Percentiles rank a stretch among this genome's conserved stretches.
Conservation (phyloP, 1,140 invertebrate genomes). For the Steinernema khuongi region DNA sequence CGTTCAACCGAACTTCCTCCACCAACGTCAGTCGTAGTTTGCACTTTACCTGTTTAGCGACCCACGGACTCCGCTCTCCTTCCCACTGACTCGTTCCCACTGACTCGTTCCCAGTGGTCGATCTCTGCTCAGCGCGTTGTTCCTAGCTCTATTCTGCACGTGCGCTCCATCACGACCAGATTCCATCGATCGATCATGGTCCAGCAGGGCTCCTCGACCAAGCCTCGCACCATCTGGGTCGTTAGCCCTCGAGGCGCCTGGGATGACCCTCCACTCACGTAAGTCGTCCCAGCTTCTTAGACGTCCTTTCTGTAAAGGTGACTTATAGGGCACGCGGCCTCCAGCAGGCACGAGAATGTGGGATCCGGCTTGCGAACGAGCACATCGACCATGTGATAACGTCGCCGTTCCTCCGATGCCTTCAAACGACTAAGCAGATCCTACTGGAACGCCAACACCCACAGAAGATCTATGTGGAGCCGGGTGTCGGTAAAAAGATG, state of each 20-base stretch:
- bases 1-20: too few relatives aligned
- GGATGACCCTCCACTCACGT: slow-evolving; percentile 54
- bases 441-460: background rate
- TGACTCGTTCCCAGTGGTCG: too few relatives aligned
- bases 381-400: slow-evolving; percentile 20
- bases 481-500: slow-evolving; percentile 21
- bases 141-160: too few relatives aligned
- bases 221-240: slow-evolving; percentile 40
- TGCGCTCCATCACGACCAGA: background rate
- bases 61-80: too few relatives aligned
- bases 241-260: slow-evolving; percentile 43
- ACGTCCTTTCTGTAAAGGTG: slow-evolving; percentile 17
- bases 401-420: slow-evolving; percentile 31
- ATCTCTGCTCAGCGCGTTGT: too few relatives aligned
- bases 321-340: slow-evolving; percentile 43
- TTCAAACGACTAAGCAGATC: slow-evolving; percentile 26
- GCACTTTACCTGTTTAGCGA: too few relatives aligned
- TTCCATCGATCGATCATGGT: background rate
- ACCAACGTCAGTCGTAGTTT: too few relatives aligned
- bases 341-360: slow-evolving; percentile 46
- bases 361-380: slow-evolving; percentile 30
- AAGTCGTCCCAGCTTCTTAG: slow-evolving; percentile 31
- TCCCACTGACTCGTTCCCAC: too few relatives aligned
- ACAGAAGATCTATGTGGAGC: slow-evolving; percentile 33
- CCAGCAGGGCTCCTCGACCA: background rate